Evolutionary conservation across 2,888 invertebrate species (phyloP).

Genomic region (Heliconius ethilla): DNA sequence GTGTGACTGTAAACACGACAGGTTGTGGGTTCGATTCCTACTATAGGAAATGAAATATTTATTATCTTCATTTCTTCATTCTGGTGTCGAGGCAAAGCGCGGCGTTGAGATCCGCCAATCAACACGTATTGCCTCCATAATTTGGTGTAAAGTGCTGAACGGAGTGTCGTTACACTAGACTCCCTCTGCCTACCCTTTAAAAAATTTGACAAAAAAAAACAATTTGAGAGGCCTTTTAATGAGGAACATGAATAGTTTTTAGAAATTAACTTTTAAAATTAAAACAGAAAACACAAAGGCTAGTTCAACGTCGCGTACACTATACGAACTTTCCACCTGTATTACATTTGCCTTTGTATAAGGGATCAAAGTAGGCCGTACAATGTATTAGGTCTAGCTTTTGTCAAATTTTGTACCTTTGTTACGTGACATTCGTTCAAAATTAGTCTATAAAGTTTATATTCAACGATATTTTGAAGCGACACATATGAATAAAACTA

Average conservation of each 20-base stretch:
- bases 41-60: no score
- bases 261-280: conserved; percentile 16
- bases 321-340: conserved; percentile 23
- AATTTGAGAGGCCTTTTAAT: conserved; percentile 1
- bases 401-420: conserved; percentile 28
- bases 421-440: conserved; percentile 9
- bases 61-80: no score
- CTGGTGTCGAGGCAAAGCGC: no score
- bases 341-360: conserved; percentile 30
- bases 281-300: conserved; percentile 32
- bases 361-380: conserved; percentile 29
- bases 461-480: not conserved
- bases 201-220: no score
- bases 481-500: not conserved
- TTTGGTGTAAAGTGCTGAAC: no score
- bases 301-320: conserved; percentile 23
- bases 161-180: no score
- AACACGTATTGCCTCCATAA: no score
- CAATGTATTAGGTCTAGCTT: conserved; percentile 30
- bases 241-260: conserved; percentile 3
- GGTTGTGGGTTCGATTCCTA: no score
- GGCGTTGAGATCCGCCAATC: no score
- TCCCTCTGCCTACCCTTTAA: no score
- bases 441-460: conserved; percentile 4
- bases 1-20: no score